Percentiles rank a stretch among this genome's conserved stretches.
These are phyloP conservation scores for Tribolium freemani DNA, from an alignment of 2,888 invertebrate species.

Conservation along the genomic window DNA sequence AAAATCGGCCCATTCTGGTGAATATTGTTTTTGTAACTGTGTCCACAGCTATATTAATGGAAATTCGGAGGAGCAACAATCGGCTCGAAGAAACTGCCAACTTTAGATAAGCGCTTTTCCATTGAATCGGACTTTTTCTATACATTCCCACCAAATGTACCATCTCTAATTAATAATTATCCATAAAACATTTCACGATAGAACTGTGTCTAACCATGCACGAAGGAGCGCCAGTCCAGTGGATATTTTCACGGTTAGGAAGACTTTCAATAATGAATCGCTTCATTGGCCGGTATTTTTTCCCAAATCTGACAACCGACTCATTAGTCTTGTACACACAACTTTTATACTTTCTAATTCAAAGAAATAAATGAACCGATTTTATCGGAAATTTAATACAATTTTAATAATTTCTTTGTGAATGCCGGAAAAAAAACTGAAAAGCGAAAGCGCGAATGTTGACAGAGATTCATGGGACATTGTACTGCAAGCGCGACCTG, in stretches of 20 bases:
- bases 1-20: conserved; percentile 18
- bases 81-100: conserved; percentile 16
- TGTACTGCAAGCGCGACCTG: neutral
- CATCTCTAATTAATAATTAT: conserved; percentile 35
- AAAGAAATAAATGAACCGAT: neutral
- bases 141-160: conserved; percentile 29
- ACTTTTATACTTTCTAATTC: conserved; percentile 34
- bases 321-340: conserved; percentile 32
- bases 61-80: conserved; percentile 23
- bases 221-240: conserved; percentile 35
- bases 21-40: conserved; percentile 26
- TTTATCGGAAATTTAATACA: conserved; percentile 22
- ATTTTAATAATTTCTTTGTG: conserved; percentile 20
- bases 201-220: conserved; percentile 34
- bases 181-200: conserved; percentile 33
- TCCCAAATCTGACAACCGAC: conserved; percentile 26
- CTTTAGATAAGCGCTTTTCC: conserved; percentile 16
- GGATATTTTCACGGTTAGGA: conserved; percentile 35
- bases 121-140: neutral
- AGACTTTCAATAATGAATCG: conserved; percentile 35
- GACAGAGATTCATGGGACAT: conserved; percentile 37
- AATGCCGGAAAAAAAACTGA: neutral
- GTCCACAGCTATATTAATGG: conserved; percentile 21
- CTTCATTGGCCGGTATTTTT: conserved; percentile 22
- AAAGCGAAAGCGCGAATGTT: conserved; percentile 34